These are phyloP conservation scores for Australoheros facetus DNA, from an alignment of 2,797 vertebrate species.

Conservation along the genomic window DNA sequence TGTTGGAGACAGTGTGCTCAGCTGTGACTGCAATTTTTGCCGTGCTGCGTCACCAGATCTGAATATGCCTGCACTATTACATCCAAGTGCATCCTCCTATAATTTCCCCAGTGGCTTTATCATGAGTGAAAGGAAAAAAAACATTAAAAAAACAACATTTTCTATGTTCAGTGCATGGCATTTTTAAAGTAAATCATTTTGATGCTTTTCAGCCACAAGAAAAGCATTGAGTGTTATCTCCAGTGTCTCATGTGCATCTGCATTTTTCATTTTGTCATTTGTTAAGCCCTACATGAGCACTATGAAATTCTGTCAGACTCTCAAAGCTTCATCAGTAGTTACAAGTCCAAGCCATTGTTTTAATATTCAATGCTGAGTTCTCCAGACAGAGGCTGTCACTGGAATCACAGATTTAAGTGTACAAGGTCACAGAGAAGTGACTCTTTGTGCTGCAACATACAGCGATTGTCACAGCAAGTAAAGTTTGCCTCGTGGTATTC, in stretches of 20 bases:
- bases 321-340: not conserved
- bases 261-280: not conserved
- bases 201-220: not conserved
- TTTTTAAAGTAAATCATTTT: not conserved
- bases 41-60: not conserved
- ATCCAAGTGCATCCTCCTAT: not conserved
- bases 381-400: conserved; percentile 15
- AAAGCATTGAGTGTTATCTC: not conserved
- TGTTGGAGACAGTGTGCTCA: not conserved
- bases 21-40: not conserved
- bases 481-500: conserved; percentile 8
- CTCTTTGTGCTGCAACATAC: conserved; percentile 31
- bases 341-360: not conserved
- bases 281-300: conserved; percentile 2
- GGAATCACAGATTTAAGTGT: conserved; percentile 15
- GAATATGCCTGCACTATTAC: not conserved
- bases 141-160: too few relatives aligned
- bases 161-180: too few relatives aligned
- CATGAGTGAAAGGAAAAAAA: not conserved
- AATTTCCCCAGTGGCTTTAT: not conserved
- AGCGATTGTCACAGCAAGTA: conserved; percentile 22
- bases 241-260: not conserved
- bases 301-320: not conserved
- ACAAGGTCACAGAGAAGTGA: conserved; percentile 34
- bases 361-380: conserved; percentile 18